phyloP scores from a whole-genome alignment of 2,797 vertebrate species.

The Aulostomus chinensis region DNA sequence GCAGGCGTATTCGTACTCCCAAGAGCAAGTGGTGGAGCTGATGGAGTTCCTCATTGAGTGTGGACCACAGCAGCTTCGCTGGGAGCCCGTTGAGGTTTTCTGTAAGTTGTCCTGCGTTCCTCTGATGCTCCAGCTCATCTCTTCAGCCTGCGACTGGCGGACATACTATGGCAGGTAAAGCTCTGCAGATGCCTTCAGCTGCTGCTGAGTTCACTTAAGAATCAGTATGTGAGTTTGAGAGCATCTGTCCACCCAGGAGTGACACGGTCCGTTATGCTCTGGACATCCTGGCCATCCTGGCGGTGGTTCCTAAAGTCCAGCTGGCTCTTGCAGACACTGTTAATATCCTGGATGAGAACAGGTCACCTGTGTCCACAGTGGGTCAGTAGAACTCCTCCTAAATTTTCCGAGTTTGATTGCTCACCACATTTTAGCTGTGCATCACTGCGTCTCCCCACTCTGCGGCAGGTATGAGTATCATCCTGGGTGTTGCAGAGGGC shows the following conservation, averaged over 20 bases:
- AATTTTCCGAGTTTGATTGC: too few species aligned
- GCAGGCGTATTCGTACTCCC: slow-evolving; percentile 89
- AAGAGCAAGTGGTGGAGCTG: slow-evolving; percentile 95
- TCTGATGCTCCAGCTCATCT: slow-evolving; percentile 93
- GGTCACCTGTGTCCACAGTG: slow-evolving; percentile 88
- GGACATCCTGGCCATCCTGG: slow-evolving; percentile 93
- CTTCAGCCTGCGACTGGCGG: slow-evolving; percentile 95
- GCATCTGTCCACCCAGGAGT: too few species aligned
- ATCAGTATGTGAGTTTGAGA: too few species aligned
- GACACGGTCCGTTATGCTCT: slow-evolving; percentile 93
- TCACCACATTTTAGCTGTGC: too few species aligned
- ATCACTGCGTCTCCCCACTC: neutral
- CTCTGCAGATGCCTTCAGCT: neutral
- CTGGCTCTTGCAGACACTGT: slow-evolving; percentile 90
- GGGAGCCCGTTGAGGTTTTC: slow-evolving; percentile 95
- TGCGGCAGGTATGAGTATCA: slow-evolving; percentile 91
- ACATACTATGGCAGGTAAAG: slow-evolving; percentile 93
- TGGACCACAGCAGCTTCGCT: slow-evolving; percentile 87
- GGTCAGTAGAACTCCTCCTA: slow-evolving; percentile 79
- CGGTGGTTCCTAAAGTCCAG: slow-evolving; percentile 94
- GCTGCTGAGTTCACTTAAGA: too few species aligned
- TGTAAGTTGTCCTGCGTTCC: slow-evolving; percentile 92
- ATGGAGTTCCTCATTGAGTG: slow-evolving; percentile 96
- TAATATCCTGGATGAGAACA: slow-evolving; percentile 87
- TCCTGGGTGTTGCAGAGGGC: slow-evolving; percentile 94